A percentile compares a stretch with the other conserved stretches of the same genome.
Evolutionary conservation across 2,888 invertebrate species (phyloP).

Genomic region (Frankliniella fusca): DNA sequence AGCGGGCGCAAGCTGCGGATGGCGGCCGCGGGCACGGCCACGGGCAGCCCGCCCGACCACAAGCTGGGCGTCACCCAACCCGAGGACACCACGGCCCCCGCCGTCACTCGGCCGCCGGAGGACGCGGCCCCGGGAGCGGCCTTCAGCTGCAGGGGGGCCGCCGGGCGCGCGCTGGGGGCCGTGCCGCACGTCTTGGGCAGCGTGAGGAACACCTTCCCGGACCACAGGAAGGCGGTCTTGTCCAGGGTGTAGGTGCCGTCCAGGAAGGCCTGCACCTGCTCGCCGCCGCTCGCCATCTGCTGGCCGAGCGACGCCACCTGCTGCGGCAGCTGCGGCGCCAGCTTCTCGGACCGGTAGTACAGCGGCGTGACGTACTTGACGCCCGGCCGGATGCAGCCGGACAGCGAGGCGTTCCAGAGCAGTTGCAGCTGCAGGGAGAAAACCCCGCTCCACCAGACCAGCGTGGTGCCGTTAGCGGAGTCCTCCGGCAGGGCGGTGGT

Average conservation of each 20-base stretch:
- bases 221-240: constrained; percentile 34
- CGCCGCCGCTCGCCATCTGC: background rate
- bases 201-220: constrained; percentile 33
- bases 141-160: background rate
- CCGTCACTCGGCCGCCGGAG: background rate
- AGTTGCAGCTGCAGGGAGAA: constrained; percentile 37
- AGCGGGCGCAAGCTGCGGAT: background rate
- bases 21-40: background rate
- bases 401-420: constrained; percentile 35
- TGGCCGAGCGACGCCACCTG: background rate
- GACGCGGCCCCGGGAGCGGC: background rate
- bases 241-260: constrained; percentile 33
- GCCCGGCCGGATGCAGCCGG: constrained; percentile 37
- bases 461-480: constrained; percentile 35
- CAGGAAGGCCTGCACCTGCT: background rate
- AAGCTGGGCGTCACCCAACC: constrained; percentile 13
- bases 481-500: constrained; percentile 35
- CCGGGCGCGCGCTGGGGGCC: too few species aligned
- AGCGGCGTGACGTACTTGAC: constrained; percentile 34
- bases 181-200: background rate
- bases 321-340: background rate
- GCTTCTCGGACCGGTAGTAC: background rate
- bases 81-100: background rate
- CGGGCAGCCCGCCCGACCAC: background rate
- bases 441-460: constrained; percentile 38